These are phyloP conservation scores for Acrobasis suavella DNA, from an alignment of 2,888 invertebrate species.

Conservation along the genomic window DNA sequence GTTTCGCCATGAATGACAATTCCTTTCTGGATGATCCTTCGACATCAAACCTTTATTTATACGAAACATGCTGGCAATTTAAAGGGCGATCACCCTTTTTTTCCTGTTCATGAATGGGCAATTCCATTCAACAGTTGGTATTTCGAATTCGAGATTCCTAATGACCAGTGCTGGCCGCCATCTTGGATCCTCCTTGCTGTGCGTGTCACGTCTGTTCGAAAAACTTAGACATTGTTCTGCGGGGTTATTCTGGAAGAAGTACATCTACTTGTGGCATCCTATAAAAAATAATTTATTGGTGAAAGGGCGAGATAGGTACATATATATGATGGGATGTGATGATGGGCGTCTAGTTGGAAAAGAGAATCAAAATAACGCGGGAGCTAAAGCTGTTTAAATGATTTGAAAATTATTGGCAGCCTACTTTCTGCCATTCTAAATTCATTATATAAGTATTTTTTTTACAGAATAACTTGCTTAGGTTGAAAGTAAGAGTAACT, in stretches of 20 bases:
- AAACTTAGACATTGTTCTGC: neutral
- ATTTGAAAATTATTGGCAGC: too few species aligned
- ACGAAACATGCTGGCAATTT: neutral
- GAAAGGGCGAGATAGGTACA: neutral
- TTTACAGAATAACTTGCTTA: too few species aligned
- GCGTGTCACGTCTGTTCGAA: conserved; percentile 37
- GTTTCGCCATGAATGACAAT: neutral
- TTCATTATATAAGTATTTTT: too few species aligned
- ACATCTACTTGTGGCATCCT: neutral
- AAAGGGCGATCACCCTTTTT: conserved; percentile 12
- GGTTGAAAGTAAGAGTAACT: neutral
- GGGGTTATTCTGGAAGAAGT: conserved; percentile 6
- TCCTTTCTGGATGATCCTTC: neutral
- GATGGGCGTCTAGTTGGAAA: too few species aligned
- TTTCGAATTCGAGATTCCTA: conserved; percentile 11
- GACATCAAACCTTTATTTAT: neutral
- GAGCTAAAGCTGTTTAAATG: too few species aligned
- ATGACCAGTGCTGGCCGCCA: neutral
- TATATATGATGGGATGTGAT: neutral
- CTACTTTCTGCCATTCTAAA: too few species aligned
- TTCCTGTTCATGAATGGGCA: conserved; percentile 33
- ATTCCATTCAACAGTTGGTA: conserved; percentile 34
- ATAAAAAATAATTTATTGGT: neutral
- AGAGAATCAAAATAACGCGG: too few species aligned
- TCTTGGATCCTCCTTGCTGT: conserved; percentile 32